Evolutionary conservation across 2,888 invertebrate species (phyloP).

Genomic region (Philereme transversata): DNA sequence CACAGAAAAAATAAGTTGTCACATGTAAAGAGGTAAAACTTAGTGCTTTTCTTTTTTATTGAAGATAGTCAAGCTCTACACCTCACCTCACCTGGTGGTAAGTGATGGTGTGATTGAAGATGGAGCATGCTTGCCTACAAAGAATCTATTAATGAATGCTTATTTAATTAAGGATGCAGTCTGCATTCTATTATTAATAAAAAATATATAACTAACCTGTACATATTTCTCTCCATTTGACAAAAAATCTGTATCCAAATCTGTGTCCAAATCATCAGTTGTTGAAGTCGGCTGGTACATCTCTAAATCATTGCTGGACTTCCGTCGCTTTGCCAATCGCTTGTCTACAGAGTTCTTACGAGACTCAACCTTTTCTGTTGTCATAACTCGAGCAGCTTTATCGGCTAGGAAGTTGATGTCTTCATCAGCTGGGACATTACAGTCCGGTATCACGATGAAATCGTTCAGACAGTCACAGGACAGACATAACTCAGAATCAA

Average conservation of each 20-base stretch:
- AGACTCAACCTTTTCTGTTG: constrained; percentile 58
- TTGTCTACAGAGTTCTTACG: constrained; percentile 59
- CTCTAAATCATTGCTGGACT: constrained; percentile 73
- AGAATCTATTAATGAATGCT: too few species aligned
- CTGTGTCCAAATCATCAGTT: constrained; percentile 69
- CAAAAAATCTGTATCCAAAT: constrained; percentile 62
- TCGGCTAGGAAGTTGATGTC: constrained; percentile 73
- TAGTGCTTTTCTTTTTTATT: too few species aligned
- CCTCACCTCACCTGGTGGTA: too few species aligned
- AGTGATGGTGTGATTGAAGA: too few species aligned
- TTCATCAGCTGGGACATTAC: constrained; percentile 66
- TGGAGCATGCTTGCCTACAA: too few species aligned
- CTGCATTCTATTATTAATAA: too few species aligned
- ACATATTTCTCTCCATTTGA: constrained; percentile 71
- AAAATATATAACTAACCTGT: constrained; percentile 54
- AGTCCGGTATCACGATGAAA: constrained; percentile 74
- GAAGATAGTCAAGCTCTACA: too few species aligned
- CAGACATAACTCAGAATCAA: constrained; percentile 73
- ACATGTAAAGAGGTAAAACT: too few species aligned
- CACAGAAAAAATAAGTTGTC: too few species aligned
- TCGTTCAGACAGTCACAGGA: constrained; percentile 76
- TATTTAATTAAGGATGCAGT: too few species aligned
- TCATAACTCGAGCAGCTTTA: constrained; percentile 76
- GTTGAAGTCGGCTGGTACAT: constrained; percentile 79
- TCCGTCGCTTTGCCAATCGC: constrained; percentile 62